phyloP scores from a whole-genome alignment of 2,888 invertebrate genomes.

The Apodemia mormo region DNA sequence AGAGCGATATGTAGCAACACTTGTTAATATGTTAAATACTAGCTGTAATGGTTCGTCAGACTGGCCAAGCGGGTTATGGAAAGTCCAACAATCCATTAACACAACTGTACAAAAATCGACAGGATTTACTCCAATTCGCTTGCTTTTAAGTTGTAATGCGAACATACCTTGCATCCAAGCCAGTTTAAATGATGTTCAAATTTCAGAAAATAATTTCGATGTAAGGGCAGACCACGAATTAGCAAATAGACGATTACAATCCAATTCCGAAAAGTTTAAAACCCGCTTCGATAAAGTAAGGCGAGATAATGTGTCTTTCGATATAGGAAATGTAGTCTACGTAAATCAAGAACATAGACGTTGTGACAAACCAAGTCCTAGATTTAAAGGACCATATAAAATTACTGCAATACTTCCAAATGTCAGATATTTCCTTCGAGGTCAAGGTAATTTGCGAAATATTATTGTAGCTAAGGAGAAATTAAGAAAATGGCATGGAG shows the following conservation, averaged over 20 bases:
- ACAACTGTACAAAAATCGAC: slow-evolving; percentile 12
- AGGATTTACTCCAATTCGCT: neutral
- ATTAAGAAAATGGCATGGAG: slow-evolving; percentile 25
- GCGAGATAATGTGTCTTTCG: slow-evolving; percentile 12
- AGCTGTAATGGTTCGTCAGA: neutral
- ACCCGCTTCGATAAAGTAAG: slow-evolving; percentile 11
- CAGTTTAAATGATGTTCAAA: neutral
- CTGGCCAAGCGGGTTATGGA: slow-evolving; percentile 9
- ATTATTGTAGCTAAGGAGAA: slow-evolving; percentile 29
- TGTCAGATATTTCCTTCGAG: no score
- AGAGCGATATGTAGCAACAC: no score
- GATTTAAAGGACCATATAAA: slow-evolving; percentile 33
- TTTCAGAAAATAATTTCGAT: neutral
- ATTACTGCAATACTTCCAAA: slow-evolving; percentile 22
- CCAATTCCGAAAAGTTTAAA: slow-evolving; percentile 1
- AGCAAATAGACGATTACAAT: neutral
- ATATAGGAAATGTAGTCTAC: slow-evolving; percentile 21
- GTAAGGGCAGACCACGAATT: neutral
- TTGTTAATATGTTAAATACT: no score
- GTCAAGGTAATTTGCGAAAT: no score
- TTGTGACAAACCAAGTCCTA: slow-evolving; percentile 26
- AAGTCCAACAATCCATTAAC: slow-evolving; percentile 5
- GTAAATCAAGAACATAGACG: slow-evolving; percentile 19
- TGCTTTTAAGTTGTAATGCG: neutral
- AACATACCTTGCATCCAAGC: neutral